These are phyloP conservation scores for Dendrocincla fuliginosa DNA, from an alignment of 2,797 vertebrate genomes.

Conservation along the genomic window DNA sequence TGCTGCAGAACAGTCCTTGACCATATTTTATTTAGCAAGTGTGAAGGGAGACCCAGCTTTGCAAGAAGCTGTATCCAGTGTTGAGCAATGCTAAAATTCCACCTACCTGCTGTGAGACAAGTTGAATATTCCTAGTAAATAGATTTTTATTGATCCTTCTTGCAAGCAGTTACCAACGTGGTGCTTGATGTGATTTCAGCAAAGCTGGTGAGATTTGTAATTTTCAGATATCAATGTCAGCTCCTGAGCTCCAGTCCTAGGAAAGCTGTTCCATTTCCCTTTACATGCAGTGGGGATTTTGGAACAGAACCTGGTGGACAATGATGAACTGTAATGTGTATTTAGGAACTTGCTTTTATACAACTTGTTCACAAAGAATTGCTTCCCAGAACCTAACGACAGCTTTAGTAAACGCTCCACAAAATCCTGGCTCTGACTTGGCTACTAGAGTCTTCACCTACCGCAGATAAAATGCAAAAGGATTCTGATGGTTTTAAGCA, in stretches of 20 bases:
- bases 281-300: neutral
- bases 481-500: neutral
- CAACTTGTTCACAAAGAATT: neutral
- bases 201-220: neutral
- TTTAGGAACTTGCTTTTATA: conserved; percentile 11
- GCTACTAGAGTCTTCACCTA: neutral
- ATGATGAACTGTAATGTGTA: neutral
- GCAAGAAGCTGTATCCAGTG: neutral
- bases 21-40: neutral
- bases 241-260: neutral
- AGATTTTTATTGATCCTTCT: conserved; percentile 6
- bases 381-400: neutral
- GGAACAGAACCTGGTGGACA: neutral
- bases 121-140: neutral
- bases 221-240: neutral
- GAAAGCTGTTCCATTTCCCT: neutral
- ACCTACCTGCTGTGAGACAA: neutral
- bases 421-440: neutral
- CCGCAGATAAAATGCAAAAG: neutral
- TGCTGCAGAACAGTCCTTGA: neutral
- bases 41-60: neutral
- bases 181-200: neutral
- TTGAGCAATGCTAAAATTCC: neutral
- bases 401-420: neutral
- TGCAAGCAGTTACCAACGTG: neutral